Evolutionary conservation across 2,888 invertebrate species (phyloP), one percentile per base, ranked within the genome.

Genomic region (Eupithecia subfuscata): DNA sequence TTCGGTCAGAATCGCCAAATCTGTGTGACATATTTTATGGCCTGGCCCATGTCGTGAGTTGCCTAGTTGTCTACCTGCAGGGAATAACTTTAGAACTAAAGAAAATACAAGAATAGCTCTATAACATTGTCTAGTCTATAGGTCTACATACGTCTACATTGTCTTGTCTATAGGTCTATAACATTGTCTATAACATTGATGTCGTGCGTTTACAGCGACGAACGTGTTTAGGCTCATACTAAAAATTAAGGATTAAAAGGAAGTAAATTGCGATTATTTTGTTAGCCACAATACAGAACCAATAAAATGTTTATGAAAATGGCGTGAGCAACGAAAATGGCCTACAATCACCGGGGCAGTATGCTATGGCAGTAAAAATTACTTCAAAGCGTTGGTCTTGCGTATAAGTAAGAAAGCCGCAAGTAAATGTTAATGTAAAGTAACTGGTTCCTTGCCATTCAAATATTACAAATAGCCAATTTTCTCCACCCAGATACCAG

Each of bases 401-500:
- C 48, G 48, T 48, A 48, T 48, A 48, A 18, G 8, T 8, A 1
- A 48, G 48, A 18, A 18, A 52, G 52, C 9, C 3, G 52, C n/a
- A 52, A n/a, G 52, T 18, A 48, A n/a, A 52, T 52, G 9, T 52
- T 9, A 52, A 52, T 43, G 18, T 9, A 56, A 4, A 4, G 11
- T 22, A 9, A 11, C 22, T 11, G 22, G 60, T 60, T 56, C 4
- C 22, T 9, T 22, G 3, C 22, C 25, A 11, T 56, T 56, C 4
- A 56, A n/a, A 7, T 43, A 11, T n/a, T 52, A 22, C 12, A 60
- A 60, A 25, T 25, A 25, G 60, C 1, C 12, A 60, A 14, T 25
- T 60, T 60, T 60, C 1, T 60, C 5, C 60, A 25, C 60, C 14
- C 45, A 98, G 98, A 97, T 98, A 86, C 96, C 97, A 79, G 97